phyloP scores from a whole-genome alignment of 2,113 vertebrate species.

The Alexandromys fortis region DNA sequence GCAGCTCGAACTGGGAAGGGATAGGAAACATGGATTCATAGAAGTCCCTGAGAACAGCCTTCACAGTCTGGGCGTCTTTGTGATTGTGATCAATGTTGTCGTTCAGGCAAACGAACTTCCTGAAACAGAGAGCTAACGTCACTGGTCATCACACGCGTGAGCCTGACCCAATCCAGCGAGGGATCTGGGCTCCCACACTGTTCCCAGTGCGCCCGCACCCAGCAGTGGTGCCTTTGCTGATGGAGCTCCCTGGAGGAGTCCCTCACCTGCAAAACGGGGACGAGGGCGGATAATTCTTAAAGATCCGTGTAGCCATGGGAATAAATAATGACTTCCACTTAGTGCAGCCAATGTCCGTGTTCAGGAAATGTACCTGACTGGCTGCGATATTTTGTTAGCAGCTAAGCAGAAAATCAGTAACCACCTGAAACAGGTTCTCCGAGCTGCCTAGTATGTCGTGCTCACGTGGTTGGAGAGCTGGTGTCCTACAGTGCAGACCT shows the following conservation, averaged over 20 bases:
- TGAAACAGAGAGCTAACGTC: conserved; percentile 75
- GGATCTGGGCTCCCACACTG: neutral
- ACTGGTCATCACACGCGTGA: conserved; percentile 13
- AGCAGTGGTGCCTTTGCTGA: neutral
- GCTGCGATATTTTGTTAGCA: neutral
- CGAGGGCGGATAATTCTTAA: neutral
- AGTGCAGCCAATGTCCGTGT: neutral
- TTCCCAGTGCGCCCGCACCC: neutral
- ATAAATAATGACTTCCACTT: neutral
- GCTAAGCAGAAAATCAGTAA: neutral
- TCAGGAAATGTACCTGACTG: neutral
- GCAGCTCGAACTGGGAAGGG: conserved; percentile 96
- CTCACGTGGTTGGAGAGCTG: neutral
- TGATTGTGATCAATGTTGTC: conserved; percentile 99
- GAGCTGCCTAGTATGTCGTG: neutral
- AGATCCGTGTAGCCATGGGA: neutral
- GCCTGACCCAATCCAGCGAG: neutral
- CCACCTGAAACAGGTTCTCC: neutral
- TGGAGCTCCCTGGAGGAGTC: neutral
- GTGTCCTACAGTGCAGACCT: neutral
- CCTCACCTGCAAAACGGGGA: neutral
- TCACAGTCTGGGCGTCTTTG: conserved; percentile 96
- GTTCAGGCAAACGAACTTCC: conserved; percentile 99
- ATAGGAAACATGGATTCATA: conserved; percentile 99
- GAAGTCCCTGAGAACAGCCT: conserved; percentile 97